Conservation (phyloP, 1,140 invertebrate genomes). For the Phortica variegata region DNA sequence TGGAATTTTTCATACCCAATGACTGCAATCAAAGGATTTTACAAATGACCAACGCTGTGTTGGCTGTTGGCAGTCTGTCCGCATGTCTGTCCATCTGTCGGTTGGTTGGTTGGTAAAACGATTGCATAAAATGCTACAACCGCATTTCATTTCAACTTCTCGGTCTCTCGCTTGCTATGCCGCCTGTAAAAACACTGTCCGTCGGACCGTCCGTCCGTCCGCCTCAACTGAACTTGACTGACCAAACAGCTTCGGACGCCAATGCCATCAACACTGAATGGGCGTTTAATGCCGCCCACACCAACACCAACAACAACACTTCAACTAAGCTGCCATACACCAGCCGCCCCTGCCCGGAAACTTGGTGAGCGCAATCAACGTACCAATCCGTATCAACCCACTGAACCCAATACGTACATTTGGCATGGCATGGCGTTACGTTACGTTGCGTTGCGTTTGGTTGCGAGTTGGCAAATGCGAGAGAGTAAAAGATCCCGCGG, state of each 20-base stretch:
- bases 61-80: constrained; percentile 16
- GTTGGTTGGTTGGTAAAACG: constrained; percentile 16
- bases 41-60: constrained; percentile 28
- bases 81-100: no score
- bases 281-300: no score
- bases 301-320: constrained; percentile 18
- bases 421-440: no score
- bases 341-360: no score
- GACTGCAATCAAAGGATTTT: constrained; percentile 35
- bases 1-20: constrained; percentile 30
- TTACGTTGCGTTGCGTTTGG: neutral
- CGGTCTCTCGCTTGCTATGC: constrained; percentile 12
- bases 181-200: constrained; percentile 11
- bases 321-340: no score
- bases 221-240: neutral
- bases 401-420: no score
- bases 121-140: constrained; percentile 34
- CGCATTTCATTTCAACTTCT: constrained; percentile 20
- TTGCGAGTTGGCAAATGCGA: neutral
- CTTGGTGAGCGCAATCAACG: no score
- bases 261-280: constrained; percentile 13
- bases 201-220: neutral
- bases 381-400: no score
- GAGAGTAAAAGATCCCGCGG: constrained; percentile 11
- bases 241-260: neutral